Conservation (phyloP, 2,797 vertebrate species). For the Amazona finschi region DNA sequence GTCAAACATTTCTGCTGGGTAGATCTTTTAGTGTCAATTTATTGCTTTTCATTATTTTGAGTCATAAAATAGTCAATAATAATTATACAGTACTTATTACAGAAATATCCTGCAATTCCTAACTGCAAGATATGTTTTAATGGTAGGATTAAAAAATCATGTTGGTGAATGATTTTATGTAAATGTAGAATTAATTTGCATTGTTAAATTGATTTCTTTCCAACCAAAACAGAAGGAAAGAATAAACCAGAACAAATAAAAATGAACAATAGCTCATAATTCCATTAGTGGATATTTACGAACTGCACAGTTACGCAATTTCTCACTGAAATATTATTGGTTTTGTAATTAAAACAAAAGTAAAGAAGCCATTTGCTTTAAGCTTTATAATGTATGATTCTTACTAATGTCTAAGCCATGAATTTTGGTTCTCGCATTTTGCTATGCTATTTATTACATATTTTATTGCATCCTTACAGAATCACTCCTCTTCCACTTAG, state of each 20-base stretch:
- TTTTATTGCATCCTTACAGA: not conserved
- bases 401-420: not conserved
- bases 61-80: slow-evolving; percentile 18
- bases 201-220: slow-evolving; percentile 37
- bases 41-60: slow-evolving; percentile 23
- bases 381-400: not conserved
- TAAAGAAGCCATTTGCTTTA: not conserved
- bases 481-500: not conserved
- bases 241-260: slow-evolving; percentile 35
- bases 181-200: slow-evolving; percentile 40
- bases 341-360: slow-evolving; percentile 17
- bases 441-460: not conserved
- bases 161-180: slow-evolving; percentile 25
- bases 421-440: not conserved
- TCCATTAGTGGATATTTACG: slow-evolving; percentile 13
- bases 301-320: not conserved
- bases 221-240: slow-evolving; percentile 42
- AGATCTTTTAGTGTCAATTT: not conserved
- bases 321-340: not conserved
- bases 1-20: not conserved
- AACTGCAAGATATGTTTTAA: slow-evolving; percentile 35
- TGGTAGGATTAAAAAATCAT: slow-evolving; percentile 43
- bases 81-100: not conserved
- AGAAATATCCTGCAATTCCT: not conserved
- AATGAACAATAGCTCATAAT: slow-evolving; percentile 23